These are phyloP conservation scores for Drosophila parthenogenetica DNA, from an alignment of 2,888 invertebrate genomes.

Conservation along the genomic window DNA sequence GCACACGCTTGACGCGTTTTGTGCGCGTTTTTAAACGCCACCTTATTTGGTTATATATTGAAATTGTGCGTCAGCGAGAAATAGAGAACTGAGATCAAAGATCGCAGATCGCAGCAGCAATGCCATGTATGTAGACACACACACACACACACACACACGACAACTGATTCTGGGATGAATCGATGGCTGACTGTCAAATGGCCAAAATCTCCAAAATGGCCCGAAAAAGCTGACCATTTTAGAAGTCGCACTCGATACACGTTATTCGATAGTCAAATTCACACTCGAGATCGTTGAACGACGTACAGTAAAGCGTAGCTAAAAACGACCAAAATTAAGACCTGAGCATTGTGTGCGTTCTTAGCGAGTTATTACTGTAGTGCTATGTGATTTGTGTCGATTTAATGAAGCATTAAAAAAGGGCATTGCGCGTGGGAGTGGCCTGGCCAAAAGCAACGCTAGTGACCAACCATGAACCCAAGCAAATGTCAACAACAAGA, in stretches of 20 bases:
- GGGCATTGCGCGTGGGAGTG: conserved; percentile 59
- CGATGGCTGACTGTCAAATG: conserved; percentile 32
- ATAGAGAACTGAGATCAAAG: conserved; percentile 20
- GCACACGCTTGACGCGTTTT: conserved; percentile 53
- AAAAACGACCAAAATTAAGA: not conserved
- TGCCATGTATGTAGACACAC: conserved; percentile 47
- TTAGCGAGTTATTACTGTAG: conserved; percentile 9
- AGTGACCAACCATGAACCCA: conserved; percentile 57
- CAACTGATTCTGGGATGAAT: conserved; percentile 26
- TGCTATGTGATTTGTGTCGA: conserved; percentile 24
- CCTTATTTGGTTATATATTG: conserved; percentile 59
- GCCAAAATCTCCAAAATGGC: conserved; percentile 14
- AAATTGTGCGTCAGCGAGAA: conserved; percentile 41
- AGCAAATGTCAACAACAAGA: not conserved
- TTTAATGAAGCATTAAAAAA: conserved; percentile 56
- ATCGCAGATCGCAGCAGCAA: conserved; percentile 36
- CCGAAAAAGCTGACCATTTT: conserved; percentile 68
- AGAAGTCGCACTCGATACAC: conserved; percentile 44
- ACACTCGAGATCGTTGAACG: conserved; percentile 42
- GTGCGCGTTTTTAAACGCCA: conserved; percentile 60
- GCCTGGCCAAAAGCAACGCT: conserved; percentile 16
- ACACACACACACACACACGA: not conserved
- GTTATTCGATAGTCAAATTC: conserved; percentile 39
- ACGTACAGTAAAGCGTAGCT: conserved; percentile 2
- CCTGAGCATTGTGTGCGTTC: not conserved